A percentile compares a stretch with the other conserved stretches of the same genome.
These are phyloP conservation scores for Allolobophora icterica DNA, from an alignment of 2,888 invertebrate genomes.

Conservation along the genomic window DNA sequence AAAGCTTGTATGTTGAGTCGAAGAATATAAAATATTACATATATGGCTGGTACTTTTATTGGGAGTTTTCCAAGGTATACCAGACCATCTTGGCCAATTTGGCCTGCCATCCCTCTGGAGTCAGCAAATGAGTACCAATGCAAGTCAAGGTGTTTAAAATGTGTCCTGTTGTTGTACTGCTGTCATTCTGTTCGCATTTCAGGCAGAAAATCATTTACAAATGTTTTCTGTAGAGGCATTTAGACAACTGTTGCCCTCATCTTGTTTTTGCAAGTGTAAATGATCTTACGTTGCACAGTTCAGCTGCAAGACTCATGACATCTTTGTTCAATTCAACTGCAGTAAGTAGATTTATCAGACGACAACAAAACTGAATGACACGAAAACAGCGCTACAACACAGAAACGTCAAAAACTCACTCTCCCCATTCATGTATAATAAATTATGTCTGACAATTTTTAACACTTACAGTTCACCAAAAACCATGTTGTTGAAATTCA, in stretches of 20 bases:
- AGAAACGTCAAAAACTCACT: neutral
- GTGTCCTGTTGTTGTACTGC: too few relatives aligned
- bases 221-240: neutral
- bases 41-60: neutral
- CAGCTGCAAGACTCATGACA: neutral
- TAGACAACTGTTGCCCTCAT: neutral
- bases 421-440: neutral
- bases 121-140: neutral
- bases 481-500: neutral
- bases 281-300: neutral
- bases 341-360: neutral
- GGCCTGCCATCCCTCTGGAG: neutral
- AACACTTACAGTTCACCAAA: neutral
- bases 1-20: neutral
- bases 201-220: too few relatives aligned
- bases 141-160: too few relatives aligned
- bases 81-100: too few relatives aligned
- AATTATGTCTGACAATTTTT: neutral
- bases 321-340: neutral
- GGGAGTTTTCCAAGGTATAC: neutral
- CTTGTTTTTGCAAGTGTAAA: neutral
- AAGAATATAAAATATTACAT: neutral
- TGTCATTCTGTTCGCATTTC: too few relatives aligned
- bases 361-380: slow-evolving; percentile 13
- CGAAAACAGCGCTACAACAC: slow-evolving; percentile 22